A percentile compares a stretch with the other conserved stretches of the same genome.
Evolutionary conservation across 2,888 invertebrate genomes (phyloP).

Genomic region (Palloptera scutellata): DNA sequence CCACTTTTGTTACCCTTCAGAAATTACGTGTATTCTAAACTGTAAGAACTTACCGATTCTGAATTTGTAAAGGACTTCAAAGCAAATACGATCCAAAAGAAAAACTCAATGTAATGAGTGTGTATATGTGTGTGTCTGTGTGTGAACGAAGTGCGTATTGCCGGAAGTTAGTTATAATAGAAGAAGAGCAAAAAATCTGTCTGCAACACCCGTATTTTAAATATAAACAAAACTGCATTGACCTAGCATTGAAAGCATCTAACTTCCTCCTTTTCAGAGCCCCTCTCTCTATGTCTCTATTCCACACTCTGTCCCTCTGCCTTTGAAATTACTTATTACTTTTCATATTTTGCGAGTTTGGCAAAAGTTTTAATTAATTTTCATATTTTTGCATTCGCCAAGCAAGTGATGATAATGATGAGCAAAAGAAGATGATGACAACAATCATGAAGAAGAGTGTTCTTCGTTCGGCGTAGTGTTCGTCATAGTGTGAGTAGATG

Average conservation of each 20-base stretch:
- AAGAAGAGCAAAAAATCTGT: not conserved
- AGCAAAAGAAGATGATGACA: no score
- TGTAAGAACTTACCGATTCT: no score
- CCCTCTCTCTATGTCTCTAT: not conserved
- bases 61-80: no score
- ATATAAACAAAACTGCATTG: not conserved
- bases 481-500: no score
- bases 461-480: no score
- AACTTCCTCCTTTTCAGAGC: not conserved
- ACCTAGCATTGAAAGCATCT: not conserved
- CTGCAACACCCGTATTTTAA: not conserved
- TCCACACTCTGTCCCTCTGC: not conserved
- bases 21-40: no score
- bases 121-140: no score
- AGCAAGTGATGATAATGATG: not conserved
- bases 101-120: no score
- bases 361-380: conserved; percentile 38
- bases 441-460: no score
- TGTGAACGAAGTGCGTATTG: not conserved
- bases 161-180: not conserved
- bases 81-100: no score
- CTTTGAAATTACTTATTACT: conserved; percentile 4
- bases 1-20: no score
- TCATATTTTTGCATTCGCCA: conserved; percentile 27
- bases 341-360: conserved; percentile 24